Base-by-base conservation (phyloP, 2,113 vertebrate genomes). In the Lampris incognitus region DNA sequence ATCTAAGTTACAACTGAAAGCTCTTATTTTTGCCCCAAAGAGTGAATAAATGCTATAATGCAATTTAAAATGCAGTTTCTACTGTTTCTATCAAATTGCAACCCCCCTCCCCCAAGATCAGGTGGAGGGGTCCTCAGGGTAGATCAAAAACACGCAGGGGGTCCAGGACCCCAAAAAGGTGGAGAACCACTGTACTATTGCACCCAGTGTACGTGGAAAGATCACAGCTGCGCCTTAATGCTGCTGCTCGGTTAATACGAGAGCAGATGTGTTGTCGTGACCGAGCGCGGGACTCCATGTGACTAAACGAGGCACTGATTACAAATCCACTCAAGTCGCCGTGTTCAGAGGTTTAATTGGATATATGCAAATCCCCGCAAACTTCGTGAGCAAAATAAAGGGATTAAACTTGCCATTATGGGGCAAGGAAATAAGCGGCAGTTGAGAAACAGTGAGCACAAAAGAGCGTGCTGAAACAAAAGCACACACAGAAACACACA, bases 321-420 rank as follows among this genome's bases (percentile, higher is more conserved):
- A 41, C 80, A 79, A 66, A 87, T 62, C 55, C 83, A 73, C 6
- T 76, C 72, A 87, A 87, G 80, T 79, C 8, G 68, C 74, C 7
- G 79, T 70, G 88, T 54, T 87, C 74, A 40, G 56, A 73, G 72
- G 42, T 84, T 86, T 92, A 90, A 91, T 91, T 89, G 87, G 88
- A 89, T 88, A 90, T 91, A 93, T 92, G 91, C 83, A 91, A 92
- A 93, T 91, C 69, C 41, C 7, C 51, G 73, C 57, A 71, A 88
- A 90, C 85, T 86, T 87, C 81, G 83, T 82, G 57, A 56, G 62
- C 68, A 80, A 64, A 68, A 64, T 65, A 82, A 84, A 83, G 41
- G 87, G 89, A 91, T 91, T 88, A 88, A 81, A 87, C 50, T 69
- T 71, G 79, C 87, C 82, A 84, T 51, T 74, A 85, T 68, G 48